These are phyloP conservation scores for Cebidichthys violaceus DNA, from an alignment of 2,113 vertebrate genomes.

Conservation along the genomic window DNA sequence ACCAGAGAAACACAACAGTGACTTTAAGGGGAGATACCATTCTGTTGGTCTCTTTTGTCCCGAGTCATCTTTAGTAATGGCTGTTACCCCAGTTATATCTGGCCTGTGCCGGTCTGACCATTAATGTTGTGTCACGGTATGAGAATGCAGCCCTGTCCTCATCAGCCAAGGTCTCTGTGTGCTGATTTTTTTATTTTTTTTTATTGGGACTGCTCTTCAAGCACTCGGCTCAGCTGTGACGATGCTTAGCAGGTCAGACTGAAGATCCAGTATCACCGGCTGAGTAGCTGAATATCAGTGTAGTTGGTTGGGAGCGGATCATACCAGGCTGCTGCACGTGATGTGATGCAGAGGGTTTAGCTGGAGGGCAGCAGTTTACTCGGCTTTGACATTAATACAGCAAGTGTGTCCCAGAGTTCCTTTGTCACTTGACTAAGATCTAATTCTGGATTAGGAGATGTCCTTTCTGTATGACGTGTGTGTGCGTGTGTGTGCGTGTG, in stretches of 20 bases:
- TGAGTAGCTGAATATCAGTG: conserved; percentile 38
- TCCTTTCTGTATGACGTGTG: conserved; percentile 58
- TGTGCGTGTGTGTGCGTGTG: no score
- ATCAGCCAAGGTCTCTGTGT: conserved; percentile 25
- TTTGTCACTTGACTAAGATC: conserved; percentile 82
- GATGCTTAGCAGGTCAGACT: conserved; percentile 77
- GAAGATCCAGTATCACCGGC: conserved; percentile 72
- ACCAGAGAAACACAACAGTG: conserved; percentile 14
- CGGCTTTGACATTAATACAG: conserved; percentile 67
- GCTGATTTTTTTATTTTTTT: conserved; percentile 29
- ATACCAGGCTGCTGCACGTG: conserved; percentile 70
- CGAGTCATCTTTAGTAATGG: conserved; percentile 51
- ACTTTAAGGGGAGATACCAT: neutral
- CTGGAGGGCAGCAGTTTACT: conserved; percentile 59
- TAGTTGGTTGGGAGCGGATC: conserved; percentile 31
- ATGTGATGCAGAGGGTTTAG: conserved; percentile 61
- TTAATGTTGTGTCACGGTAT: conserved; percentile 42
- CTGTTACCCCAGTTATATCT: conserved; percentile 43
- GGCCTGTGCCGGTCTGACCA: conserved; percentile 24
- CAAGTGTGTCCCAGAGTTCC: conserved; percentile 70
- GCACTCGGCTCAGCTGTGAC: conserved; percentile 33
- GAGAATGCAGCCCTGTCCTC: conserved; percentile 60
- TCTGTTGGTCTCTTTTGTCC: conserved; percentile 23
- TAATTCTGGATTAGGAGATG: conserved; percentile 77
- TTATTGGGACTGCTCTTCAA: conserved; percentile 45